These are phyloP conservation scores for Ophion ventricosus DNA, from an alignment of 2,888 invertebrate genomes.

Conservation along the genomic window DNA sequence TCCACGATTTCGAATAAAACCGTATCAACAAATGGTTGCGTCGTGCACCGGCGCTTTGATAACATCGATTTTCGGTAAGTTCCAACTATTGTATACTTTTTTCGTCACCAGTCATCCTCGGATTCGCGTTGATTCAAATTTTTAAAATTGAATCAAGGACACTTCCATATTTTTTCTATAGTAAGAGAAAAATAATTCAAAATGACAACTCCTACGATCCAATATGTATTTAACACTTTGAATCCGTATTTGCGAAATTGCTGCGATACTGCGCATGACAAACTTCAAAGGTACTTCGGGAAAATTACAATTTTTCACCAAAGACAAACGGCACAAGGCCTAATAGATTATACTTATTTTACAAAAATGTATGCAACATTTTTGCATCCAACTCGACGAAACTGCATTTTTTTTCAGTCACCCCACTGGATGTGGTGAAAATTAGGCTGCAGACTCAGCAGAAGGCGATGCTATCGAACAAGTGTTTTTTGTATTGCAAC, in stretches of 20 bases:
- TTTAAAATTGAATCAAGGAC: too few species aligned
- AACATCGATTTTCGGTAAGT: slow-evolving; percentile 93
- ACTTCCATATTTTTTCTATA: too few species aligned
- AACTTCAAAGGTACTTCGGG: too few species aligned
- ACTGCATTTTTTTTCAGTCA: slow-evolving; percentile 88
- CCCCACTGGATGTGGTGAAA: slow-evolving; percentile 99
- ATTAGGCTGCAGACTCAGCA: slow-evolving; percentile 98
- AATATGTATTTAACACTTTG: not conserved
- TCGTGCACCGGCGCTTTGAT: slow-evolving; percentile 95
- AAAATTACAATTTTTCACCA: too few species aligned
- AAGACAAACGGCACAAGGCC: too few species aligned
- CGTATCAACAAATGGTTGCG: slow-evolving; percentile 92
- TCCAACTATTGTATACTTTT: not conserved
- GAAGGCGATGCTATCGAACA: slow-evolving; percentile 91
- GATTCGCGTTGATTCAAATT: too few species aligned
- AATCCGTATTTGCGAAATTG: not conserved
- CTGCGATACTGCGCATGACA: too few species aligned
- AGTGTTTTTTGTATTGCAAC: slow-evolving; percentile 98
- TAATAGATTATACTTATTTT: too few species aligned
- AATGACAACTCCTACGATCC: not conserved
- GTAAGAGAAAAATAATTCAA: not conserved
- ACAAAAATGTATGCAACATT: too few species aligned
- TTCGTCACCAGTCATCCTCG: too few species aligned
- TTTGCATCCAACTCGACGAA: not conserved
- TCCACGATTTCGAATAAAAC: slow-evolving; percentile 90